phyloP scores from a whole-genome alignment of 1,140 invertebrate genomes.

The Stegodyphus dumicola region DNA sequence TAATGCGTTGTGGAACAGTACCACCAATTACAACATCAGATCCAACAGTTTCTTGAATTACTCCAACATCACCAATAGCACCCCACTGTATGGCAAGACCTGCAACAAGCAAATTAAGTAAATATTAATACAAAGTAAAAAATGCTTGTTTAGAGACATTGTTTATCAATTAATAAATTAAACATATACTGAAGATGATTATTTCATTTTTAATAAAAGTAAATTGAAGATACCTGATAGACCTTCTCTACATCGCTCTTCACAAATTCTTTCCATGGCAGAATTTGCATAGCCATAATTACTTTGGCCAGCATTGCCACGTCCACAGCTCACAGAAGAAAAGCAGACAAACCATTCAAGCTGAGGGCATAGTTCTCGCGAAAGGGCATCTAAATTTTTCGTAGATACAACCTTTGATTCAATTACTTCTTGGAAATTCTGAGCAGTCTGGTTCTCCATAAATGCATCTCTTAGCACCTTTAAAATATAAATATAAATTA shows the following conservation, averaged over 20 bases:
- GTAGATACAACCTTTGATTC: slow-evolving; percentile 76
- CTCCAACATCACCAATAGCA: slow-evolving; percentile 95
- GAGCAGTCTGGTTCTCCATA: slow-evolving; percentile 86
- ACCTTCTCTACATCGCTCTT: slow-evolving; percentile 81
- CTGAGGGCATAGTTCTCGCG: slow-evolving; percentile 79
- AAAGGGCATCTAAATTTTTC: slow-evolving; percentile 79
- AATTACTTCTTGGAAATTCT: slow-evolving; percentile 80
- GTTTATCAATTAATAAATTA: too few species aligned
- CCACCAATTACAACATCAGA: slow-evolving; percentile 93
- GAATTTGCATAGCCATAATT: slow-evolving; percentile 98
- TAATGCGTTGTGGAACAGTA: slow-evolving; percentile 91
- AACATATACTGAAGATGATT: too few species aligned
- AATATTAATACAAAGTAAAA: too few species aligned
- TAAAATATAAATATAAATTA: not conserved
- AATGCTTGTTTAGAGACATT: too few species aligned
- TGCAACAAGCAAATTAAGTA: not conserved
- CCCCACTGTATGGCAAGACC: slow-evolving; percentile 95
- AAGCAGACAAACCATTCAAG: slow-evolving; percentile 94
- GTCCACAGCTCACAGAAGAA: slow-evolving; percentile 93
- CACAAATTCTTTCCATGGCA: slow-evolving; percentile 93
- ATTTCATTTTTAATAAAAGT: too few species aligned
- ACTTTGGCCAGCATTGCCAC: slow-evolving; percentile 92
- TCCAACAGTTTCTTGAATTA: slow-evolving; percentile 87
- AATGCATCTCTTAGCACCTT: slow-evolving; percentile 83
- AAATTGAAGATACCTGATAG: slow-evolving; percentile 73